A percentile compares a stretch with the other conserved stretches of the same genome.
Evolutionary conservation across 2,797 vertebrate species (phyloP).

Genomic region (Protosalanx chinensis): DNA sequence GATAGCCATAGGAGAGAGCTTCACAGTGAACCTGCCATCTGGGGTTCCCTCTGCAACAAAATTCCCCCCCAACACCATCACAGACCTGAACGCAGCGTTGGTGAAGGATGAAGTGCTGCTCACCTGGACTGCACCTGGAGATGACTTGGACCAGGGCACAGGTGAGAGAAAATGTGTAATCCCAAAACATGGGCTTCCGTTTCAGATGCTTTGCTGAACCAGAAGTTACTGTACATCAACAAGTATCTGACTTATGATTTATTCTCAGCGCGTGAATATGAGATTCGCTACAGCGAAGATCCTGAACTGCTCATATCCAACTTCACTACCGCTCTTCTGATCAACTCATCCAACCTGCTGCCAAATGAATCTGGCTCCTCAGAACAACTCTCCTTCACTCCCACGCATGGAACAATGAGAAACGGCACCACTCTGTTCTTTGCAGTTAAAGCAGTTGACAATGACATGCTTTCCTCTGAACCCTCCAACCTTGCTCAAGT

Average conservation of each 20-base stretch:
- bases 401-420: constrained; percentile 25
- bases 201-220: not conserved
- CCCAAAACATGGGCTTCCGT: not conserved
- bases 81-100: constrained; percentile 55
- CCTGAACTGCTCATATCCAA: constrained; percentile 51
- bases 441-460: constrained; percentile 54
- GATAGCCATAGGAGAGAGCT: constrained; percentile 45
- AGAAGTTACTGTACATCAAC: not conserved
- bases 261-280: constrained; percentile 63
- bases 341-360: constrained; percentile 50
- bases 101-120: constrained; percentile 50
- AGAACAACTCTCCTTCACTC: constrained; percentile 58
- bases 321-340: constrained; percentile 46
- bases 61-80: constrained; percentile 66
- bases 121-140: constrained; percentile 67
- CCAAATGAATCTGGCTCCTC: constrained; percentile 53
- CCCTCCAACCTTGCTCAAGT: constrained; percentile 65
- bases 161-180: constrained; percentile 41
- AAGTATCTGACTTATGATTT: too few relatives aligned
- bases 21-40: constrained; percentile 39
- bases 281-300: constrained; percentile 63
- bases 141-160: constrained; percentile 61
- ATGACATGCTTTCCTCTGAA: constrained; percentile 41
- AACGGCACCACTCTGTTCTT: constrained; percentile 55
- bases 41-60: constrained; percentile 24